A percentile compares a stretch with the other conserved stretches of the same genome.
These are phyloP conservation scores for Leucophenga varia DNA, from an alignment of 1,140 invertebrate genomes.

Conservation along the genomic window DNA sequence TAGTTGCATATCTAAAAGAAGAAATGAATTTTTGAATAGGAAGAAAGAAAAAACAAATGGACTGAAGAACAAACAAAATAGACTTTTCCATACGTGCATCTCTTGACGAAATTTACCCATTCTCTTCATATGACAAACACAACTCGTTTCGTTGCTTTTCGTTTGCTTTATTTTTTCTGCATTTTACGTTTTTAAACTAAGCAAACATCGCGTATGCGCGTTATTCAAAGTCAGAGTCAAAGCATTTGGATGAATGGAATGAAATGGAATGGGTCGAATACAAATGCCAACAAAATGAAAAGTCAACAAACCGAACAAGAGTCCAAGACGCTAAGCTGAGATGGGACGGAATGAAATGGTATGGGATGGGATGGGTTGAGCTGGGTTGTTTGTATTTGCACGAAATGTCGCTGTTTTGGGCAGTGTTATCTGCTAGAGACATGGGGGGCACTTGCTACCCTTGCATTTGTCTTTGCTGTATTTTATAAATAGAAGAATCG, in stretches of 20 bases:
- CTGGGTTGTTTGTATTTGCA: background rate
- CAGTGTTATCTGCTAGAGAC: no score
- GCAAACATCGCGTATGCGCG: constrained; percentile 44
- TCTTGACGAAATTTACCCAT: no score
- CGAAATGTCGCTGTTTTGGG: constrained; percentile 19
- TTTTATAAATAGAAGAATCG: constrained; percentile 43
- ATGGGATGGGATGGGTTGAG: constrained; percentile 34
- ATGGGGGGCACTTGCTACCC: constrained; percentile 53
- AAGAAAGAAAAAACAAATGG: constrained; percentile 18
- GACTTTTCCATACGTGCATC: no score
- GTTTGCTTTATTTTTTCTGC: constrained; percentile 46
- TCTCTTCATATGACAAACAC: no score
- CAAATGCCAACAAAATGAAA: constrained; percentile 41
- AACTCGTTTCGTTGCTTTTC: no score
- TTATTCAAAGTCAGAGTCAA: constrained; percentile 34
- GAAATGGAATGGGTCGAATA: no score
- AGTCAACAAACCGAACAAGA: constrained; percentile 40
- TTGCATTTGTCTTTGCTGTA: constrained; percentile 15
- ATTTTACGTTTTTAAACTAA: constrained; percentile 12
- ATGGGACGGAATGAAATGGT: background rate
- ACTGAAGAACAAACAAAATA: constrained; percentile 44
- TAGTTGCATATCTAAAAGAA: no score
- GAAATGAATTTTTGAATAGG: constrained; percentile 10
- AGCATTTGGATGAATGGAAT: no score
- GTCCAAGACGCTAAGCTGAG: constrained; percentile 3